Evolutionary conservation across 2,888 invertebrate genomes (phyloP), one percentile per base, ranked within the genome.

Genomic region (Tortrix viridana): DNA sequence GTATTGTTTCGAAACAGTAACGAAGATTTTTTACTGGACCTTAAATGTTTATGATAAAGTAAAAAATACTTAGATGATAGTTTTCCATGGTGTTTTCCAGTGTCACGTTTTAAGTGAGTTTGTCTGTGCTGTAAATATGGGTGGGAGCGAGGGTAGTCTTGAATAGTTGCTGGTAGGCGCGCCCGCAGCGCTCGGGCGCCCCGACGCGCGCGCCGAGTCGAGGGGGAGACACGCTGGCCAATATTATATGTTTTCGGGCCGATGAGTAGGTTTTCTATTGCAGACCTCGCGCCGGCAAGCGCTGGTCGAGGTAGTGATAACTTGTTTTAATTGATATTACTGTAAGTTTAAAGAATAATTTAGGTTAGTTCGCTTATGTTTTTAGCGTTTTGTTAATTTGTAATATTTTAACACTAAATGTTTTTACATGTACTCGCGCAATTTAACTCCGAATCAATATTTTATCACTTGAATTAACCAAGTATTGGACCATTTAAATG

Each of bases 231-330:
- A 79, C 79, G 82, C 81, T 82, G 92, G 92, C 92, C 92, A 88
- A 84, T 84, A 82, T n/a, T 88, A 92, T 92, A 92, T 92, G 92
- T 92, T 92, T 91, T 89, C 86, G 92, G 92, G 89, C 91, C 85
- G 85, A 84, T 85, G 85, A 81, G 81, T 86, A 86, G 84, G 84
- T 85, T 84, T 85, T 86, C 84, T 84, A 76, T 79, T 82, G 82
- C 80, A 73, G 73, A 74, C 78, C 74, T 69, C 66, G 68, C 65
- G 66, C 68, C 69, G 66, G 63, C 67, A 65, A 74, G 73, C 67
- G 70, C 74, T 70, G 70, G 67, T 72, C 74, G 76, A 80, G 83
- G 79, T 80, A 81, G 86, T 86, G 86, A 89, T 89, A 88, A 86
- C 82, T 84, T 85, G 81, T 86, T 86, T 81, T 87, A 85, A 85